phyloP scores from a whole-genome alignment of 2,113 vertebrate genomes.

The Tragulus kanchil region DNA sequence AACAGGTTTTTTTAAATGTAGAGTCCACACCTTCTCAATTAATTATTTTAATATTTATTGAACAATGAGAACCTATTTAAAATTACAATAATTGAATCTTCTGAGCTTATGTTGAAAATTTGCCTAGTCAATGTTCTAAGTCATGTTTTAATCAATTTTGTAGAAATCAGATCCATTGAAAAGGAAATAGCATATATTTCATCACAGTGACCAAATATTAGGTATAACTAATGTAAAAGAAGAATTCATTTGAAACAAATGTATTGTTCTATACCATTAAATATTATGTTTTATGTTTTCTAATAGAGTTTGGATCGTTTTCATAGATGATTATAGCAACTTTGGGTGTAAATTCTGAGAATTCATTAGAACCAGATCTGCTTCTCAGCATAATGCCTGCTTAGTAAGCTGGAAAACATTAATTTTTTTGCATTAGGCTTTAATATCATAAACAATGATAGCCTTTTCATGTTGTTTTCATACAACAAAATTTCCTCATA shows the following conservation, averaged over 20 bases:
- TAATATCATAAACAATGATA: constrained; percentile 53
- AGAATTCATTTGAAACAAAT: not conserved
- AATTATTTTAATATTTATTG: constrained; percentile 59
- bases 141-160: constrained; percentile 64
- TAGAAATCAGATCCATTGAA: constrained; percentile 40
- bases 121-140: constrained; percentile 7
- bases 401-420: constrained; percentile 52
- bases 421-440: not conserved
- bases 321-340: constrained; percentile 50
- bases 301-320: constrained; percentile 13
- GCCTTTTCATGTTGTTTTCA: constrained; percentile 60
- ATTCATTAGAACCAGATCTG: not conserved
- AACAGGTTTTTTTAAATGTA: constrained; percentile 54
- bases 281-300: constrained; percentile 50
- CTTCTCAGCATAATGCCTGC: not conserved
- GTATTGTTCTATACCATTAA: not conserved
- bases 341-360: not conserved
- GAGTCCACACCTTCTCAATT: not conserved
- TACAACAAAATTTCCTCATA: constrained; percentile 29
- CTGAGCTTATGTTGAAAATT: constrained; percentile 42
- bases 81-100: constrained; percentile 54
- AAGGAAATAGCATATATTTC: constrained; percentile 51
- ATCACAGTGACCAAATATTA: constrained; percentile 29
- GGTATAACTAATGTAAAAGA: not conserved
- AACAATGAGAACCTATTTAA: constrained; percentile 57